phyloP scores from a whole-genome alignment of 2,797 vertebrate species.

The Melanotaenia trifasciata region DNA sequence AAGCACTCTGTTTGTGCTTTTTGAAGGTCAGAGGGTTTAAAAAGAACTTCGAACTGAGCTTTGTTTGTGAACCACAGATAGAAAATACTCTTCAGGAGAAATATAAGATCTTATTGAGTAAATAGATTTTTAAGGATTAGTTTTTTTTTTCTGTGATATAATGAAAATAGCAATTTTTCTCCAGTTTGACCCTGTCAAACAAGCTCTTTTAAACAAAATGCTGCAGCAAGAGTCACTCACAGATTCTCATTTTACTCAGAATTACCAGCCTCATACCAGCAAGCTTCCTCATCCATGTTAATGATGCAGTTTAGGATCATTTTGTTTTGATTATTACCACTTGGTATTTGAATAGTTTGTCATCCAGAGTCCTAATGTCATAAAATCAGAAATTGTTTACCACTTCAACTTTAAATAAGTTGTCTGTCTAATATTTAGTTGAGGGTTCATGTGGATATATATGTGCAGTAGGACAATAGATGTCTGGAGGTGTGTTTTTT shows the following conservation, averaged over 20 bases:
- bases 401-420: not conserved
- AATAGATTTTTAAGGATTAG: not conserved
- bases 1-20: constrained; percentile 38
- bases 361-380: not conserved
- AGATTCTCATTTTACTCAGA: constrained; percentile 22
- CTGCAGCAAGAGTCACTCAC: constrained; percentile 16
- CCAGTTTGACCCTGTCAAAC: constrained; percentile 22
- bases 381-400: not conserved
- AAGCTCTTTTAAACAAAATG: constrained; percentile 22
- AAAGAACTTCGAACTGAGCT: constrained; percentile 23
- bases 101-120: not conserved
- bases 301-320: constrained; percentile 4
- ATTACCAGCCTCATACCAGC: constrained; percentile 5
- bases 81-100: constrained; percentile 27
- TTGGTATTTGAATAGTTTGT: constrained; percentile 11
- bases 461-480: not conserved
- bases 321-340: constrained; percentile 2
- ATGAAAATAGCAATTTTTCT: constrained; percentile 23
- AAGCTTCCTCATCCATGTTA: constrained; percentile 14
- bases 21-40: constrained; percentile 44
- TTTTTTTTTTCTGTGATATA: not conserved
- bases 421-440: not conserved
- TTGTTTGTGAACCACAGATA: constrained; percentile 43
- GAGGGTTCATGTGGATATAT: not conserved
- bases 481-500: not conserved